A percentile compares a stretch with the other conserved stretches of the same genome.
phyloP scores from a whole-genome alignment of 2,888 invertebrate species.

The Digitonthophagus gazella region DNA sequence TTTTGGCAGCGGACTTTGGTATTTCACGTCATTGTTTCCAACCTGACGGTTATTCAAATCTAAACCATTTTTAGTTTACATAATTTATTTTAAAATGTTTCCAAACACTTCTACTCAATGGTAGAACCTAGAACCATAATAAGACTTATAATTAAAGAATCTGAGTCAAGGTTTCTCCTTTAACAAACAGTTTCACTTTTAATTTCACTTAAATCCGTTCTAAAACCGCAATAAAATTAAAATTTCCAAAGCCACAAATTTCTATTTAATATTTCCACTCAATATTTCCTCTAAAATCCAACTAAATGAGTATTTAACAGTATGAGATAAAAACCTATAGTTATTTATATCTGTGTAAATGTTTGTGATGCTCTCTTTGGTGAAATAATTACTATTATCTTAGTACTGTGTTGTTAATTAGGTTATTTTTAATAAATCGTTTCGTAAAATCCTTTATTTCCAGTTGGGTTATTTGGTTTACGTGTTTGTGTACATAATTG shows the following conservation, averaged over 20 bases:
- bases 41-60: too few relatives aligned
- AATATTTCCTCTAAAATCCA: too few relatives aligned
- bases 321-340: background rate
- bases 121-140: too few relatives aligned
- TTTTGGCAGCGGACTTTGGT: background rate
- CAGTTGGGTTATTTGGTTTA: background rate
- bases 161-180: background rate
- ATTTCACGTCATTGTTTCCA: background rate
- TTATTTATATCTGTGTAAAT: background rate
- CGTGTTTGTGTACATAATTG: background rate
- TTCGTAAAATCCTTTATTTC: background rate
- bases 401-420: too few relatives aligned
- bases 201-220: background rate
- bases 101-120: too few relatives aligned
- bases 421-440: too few relatives aligned
- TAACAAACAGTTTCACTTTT: background rate
- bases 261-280: too few relatives aligned
- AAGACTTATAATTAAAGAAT: too few relatives aligned
- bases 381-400: background rate
- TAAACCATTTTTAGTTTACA: too few relatives aligned
- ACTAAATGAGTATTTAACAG: too few relatives aligned
- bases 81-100: too few relatives aligned
- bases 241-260: background rate
- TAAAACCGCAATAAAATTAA: background rate
- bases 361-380: background rate